Base-by-base conservation (phyloP, 2,797 vertebrate genomes). In the Carcharodon carcharias region DNA sequence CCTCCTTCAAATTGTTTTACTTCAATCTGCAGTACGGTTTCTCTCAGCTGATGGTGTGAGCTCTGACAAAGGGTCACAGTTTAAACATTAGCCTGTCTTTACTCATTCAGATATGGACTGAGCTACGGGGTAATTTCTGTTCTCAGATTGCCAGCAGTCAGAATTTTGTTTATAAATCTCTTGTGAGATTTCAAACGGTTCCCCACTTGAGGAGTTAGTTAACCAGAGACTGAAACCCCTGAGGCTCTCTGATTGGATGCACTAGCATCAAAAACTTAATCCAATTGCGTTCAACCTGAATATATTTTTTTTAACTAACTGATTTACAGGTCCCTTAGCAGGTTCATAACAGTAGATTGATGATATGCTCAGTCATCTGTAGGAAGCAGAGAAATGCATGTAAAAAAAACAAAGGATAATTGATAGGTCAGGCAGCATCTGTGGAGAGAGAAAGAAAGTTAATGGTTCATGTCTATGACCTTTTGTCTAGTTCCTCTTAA, bases 221-320 rank as follows among this genome's bases (percentile, higher is more conserved):
- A 92, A 35, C 58, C 35, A 63, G 16, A n/a, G 58, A 63, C 4
- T n/a, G 58, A 63, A 63, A n/a, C 18, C 54, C 85, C 58, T 2
- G 6, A 61, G 16, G 58, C 12, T 35, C 35, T 58, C 16, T 63
- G 58, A 92, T 61, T 61, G 31, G 56, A 61, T 40, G 5, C 56
- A 61, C 16, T n/a, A 63, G 88, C 56, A 61, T n/a, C 56, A 91
- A 91, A 91, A 58, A n/a, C 28, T 14, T 61, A 92, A 92, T 92
- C 58, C 58, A n/a, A 92, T 63, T 92, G 56, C 89, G 4, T 63
- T 40, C 89, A 92, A 92, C 89, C 58, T n/a, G 89, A 92, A 58
- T 88, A 11, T 58, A 54, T 88, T 31, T 63, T 63, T 63, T 92
- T n/a, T 31, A 91, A 18, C 12, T 16, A 61, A 16, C 58, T 92